Evolutionary conservation across 2,797 vertebrate species (phyloP), one percentile per base, ranked within the genome.

Genomic region (Discoglossus pictus): DNA sequence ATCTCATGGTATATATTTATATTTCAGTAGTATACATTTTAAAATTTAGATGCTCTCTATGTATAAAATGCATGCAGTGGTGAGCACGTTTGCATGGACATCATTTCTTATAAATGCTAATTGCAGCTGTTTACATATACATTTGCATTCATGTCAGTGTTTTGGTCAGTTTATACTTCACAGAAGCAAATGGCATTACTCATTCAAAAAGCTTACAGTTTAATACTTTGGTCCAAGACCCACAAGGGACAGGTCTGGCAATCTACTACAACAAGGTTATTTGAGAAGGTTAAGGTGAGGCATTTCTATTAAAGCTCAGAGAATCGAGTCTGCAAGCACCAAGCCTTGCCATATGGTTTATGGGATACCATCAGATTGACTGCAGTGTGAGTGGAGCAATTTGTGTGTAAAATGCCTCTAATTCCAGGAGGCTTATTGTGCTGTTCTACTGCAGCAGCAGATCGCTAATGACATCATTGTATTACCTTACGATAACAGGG

Each of bases 401-500:
- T 71, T 71, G 53, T 64, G 61, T 71, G 36, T 52, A 64, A 71
- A 71, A 64, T 64, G 68, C 35, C 34, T 71, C 53, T 64, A 51
- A 58, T 64, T 71, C 61, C 68, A 71, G 53, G 68, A 64, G 68
- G 60, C 53, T 64, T 71, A 71, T 71, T 51, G 61, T 36, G 52
- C 61, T 23, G 40, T 64, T 64, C 38, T 58, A 53, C 67, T 40
- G 68, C 61, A 64, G 53, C 11, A 71, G 25, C 68, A 71, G 68
- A 71, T 58, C 61, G 68, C 51, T 71, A 71, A 71, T 64, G 68
- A 58, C 68, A 64, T 63, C 38, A 51, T 71, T 71, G 61, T 64
- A 58, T 64, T 64, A 59, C 61, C 68, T 50, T 64, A 71, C 44
- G 6, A 58, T 71, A 71, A 64, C 61, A 58, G 53, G 52, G 61